Evolutionary conservation across 2,113 vertebrate genomes (phyloP).

Genomic region (Columba janthina): DNA sequence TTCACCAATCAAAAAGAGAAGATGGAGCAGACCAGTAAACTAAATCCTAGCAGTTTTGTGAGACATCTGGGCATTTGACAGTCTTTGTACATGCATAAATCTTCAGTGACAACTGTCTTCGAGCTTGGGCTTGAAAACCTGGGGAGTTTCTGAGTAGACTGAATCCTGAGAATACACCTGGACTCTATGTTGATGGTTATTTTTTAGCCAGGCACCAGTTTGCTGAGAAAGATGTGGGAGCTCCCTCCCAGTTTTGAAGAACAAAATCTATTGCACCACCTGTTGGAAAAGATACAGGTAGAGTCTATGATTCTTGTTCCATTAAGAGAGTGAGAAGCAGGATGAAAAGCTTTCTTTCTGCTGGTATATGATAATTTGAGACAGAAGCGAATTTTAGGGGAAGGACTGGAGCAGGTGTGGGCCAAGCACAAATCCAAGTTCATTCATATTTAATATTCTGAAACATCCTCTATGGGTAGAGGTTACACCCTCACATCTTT

Average conservation of each 20-base stretch:
- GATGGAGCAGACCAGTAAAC: neutral
- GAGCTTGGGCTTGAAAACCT: neutral
- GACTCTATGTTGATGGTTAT: neutral
- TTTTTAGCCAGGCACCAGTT: neutral
- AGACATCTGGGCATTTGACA: neutral
- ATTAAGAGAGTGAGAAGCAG: neutral
- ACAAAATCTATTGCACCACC: neutral
- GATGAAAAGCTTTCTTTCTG: neutral
- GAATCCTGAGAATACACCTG: neutral
- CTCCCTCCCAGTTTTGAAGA: neutral
- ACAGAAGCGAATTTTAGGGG: neutral
- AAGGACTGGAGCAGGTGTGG: neutral
- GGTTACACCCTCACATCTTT: neutral
- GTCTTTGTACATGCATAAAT: neutral
- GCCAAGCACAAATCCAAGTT: neutral
- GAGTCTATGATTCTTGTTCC: neutral
- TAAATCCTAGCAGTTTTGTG: neutral
- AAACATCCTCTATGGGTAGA: neutral
- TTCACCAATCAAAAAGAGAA: neutral
- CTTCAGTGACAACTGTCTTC: neutral
- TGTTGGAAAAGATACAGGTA: neutral
- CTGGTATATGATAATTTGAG: neutral
- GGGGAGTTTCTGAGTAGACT: neutral
- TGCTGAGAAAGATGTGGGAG: neutral
- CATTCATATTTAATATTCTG: neutral